Conservation (phyloP, 2,888 invertebrate genomes). For the Tryphoninae sp. region DNA sequence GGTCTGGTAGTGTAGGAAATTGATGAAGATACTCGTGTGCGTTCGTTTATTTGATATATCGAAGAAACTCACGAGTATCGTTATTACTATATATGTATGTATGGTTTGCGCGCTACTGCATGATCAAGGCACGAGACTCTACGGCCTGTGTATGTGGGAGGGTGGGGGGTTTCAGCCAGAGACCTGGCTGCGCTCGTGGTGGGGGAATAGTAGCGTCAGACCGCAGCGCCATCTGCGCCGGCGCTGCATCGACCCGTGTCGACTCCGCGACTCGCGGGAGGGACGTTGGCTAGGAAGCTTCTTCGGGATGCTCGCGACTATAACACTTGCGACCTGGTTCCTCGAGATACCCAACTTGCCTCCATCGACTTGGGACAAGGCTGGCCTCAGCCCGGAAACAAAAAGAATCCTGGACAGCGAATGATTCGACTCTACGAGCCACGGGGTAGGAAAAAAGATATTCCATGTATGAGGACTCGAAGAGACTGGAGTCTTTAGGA, state of each 20-base stretch:
- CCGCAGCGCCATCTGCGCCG: constrained; percentile 70
- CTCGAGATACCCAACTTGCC: constrained; percentile 21
- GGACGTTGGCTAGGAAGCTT: neutral
- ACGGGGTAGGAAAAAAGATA: too few relatives aligned
- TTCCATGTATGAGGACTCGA: too few relatives aligned
- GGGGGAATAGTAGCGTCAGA: constrained; percentile 39
- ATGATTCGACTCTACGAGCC: too few relatives aligned
- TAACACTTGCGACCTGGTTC: constrained; percentile 50
- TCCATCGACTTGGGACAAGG: constrained; percentile 23
- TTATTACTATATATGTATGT: neutral
- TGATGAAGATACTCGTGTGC: neutral
- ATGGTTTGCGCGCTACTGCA: neutral
- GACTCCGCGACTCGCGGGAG: neutral
- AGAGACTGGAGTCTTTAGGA: too few relatives aligned
- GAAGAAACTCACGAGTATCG: neutral
- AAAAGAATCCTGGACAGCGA: too few relatives aligned
- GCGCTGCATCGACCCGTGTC: constrained; percentile 76
- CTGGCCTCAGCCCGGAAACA: neutral
- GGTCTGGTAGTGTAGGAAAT: neutral
- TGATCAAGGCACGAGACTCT: constrained; percentile 43
- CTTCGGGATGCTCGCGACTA: constrained; percentile 24
- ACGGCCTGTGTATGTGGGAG: constrained; percentile 14
- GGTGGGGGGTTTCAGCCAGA: constrained; percentile 6
- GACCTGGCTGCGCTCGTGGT: constrained; percentile 41
- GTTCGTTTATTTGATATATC: neutral